Conservation (phyloP, 2,797 vertebrate species). For the Linurgus olivaceus region DNA sequence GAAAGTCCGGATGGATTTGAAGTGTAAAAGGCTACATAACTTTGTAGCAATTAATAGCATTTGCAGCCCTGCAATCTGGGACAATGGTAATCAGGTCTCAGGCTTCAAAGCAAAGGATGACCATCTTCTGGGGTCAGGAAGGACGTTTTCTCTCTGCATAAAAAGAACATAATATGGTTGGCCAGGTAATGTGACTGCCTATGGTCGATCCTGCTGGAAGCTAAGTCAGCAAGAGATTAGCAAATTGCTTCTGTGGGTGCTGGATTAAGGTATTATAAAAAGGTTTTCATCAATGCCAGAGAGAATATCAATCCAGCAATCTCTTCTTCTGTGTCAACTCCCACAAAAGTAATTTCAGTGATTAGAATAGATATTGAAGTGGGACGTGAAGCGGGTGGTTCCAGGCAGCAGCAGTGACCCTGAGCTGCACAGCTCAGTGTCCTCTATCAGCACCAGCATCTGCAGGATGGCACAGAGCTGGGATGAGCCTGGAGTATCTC, state of each 20-base stretch:
- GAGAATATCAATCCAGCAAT: conserved; percentile 54
- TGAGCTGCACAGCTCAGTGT: neutral
- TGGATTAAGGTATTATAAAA: conserved; percentile 59
- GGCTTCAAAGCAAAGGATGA: conserved; percentile 17
- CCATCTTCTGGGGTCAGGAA: conserved; percentile 25
- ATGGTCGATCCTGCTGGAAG: neutral
- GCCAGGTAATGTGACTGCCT: conserved; percentile 5
- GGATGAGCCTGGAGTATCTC: neutral
- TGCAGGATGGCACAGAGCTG: neutral
- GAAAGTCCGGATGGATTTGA: conserved; percentile 45
- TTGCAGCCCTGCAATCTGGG: conserved; percentile 39
- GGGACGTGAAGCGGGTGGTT: neutral
- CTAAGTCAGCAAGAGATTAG: conserved; percentile 65
- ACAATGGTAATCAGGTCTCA: conserved; percentile 31
- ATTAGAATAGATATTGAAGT: conserved; percentile 42
- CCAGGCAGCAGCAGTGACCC: neutral
- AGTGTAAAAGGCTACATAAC: conserved; percentile 22
- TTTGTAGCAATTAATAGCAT: conserved; percentile 44
- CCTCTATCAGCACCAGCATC: neutral
- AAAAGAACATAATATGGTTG: neutral
- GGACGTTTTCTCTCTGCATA: conserved; percentile 19
- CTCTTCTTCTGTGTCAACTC: conserved; percentile 52
- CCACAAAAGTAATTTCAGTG: conserved; percentile 55
- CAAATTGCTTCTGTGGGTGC: conserved; percentile 60
- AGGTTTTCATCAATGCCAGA: conserved; percentile 54